A percentile compares a stretch with the other conserved stretches of the same genome.
These are phyloP conservation scores for Oncorhynchus masou DNA, from an alignment of 2,113 vertebrate genomes.

Conservation along the genomic window DNA sequence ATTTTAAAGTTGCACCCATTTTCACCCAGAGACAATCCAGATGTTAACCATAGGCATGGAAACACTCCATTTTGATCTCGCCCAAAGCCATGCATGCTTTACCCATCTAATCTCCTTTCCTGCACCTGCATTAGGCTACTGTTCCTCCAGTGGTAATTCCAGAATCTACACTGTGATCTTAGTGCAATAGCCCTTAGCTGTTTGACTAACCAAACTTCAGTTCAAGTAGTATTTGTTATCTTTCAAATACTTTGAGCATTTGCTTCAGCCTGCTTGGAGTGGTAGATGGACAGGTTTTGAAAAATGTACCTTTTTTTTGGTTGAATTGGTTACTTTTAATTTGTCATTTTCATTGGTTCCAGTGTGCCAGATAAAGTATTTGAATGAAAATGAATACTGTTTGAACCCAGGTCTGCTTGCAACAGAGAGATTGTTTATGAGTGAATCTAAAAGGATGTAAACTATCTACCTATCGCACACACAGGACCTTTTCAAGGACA, in stretches of 20 bases:
- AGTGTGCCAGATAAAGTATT: no score
- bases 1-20: neutral
- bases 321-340: no score
- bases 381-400: no score
- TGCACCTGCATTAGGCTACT: neutral
- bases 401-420: neutral
- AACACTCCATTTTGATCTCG: neutral
- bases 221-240: neutral
- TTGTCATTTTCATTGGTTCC: no score
- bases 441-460: slow-evolving; percentile 20
- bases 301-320: no score
- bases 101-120: neutral
- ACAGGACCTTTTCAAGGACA: slow-evolving; percentile 33
- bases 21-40: slow-evolving; percentile 1
- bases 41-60: slow-evolving; percentile 11
- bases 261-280: no score
- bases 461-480: neutral
- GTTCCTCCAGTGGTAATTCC: neutral
- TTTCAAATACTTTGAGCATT: no score
- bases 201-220: neutral
- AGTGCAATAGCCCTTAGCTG: neutral
- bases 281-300: no score
- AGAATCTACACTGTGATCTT: neutral
- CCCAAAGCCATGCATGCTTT: neutral
- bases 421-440: slow-evolving; percentile 18